These are phyloP conservation scores for Papilio protenor DNA, from an alignment of 2,888 invertebrate genomes.

Conservation along the genomic window DNA sequence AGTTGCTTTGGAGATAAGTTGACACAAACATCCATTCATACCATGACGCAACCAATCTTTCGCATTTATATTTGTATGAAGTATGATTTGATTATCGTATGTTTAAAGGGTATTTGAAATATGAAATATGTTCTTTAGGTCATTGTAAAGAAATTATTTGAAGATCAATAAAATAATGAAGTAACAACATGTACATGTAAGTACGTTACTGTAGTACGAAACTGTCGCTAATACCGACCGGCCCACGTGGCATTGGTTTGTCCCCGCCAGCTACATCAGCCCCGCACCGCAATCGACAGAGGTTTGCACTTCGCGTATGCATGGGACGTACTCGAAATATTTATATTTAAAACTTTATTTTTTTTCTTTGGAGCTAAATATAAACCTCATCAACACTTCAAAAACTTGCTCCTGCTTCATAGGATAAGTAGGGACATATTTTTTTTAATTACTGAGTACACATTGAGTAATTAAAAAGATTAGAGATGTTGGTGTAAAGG, in stretches of 20 bases:
- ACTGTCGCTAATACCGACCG: constrained; percentile 44
- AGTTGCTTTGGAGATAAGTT: too few species aligned
- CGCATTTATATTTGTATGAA: too few species aligned
- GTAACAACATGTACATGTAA: neutral
- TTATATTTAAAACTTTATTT: neutral
- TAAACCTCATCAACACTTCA: too few species aligned
- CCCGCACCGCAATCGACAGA: constrained; percentile 68
- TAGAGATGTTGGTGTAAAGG: neutral
- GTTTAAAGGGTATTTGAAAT: too few species aligned
- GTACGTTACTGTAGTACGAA: neutral
- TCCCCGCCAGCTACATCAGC: constrained; percentile 66
- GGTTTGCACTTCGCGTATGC: constrained; percentile 74
- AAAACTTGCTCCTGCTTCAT: too few species aligned
- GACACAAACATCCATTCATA: too few species aligned
- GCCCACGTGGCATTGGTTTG: constrained; percentile 64
- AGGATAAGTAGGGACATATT: neutral
- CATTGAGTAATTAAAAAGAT: too few species aligned
- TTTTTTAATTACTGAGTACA: too few species aligned
- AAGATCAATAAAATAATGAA: neutral
- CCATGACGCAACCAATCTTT: too few species aligned
- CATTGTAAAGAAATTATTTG: neutral
- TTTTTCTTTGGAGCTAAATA: too few species aligned
- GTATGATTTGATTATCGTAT: too few species aligned
- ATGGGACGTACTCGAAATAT: constrained; percentile 52
- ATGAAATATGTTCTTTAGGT: too few species aligned